A percentile compares a stretch with the other conserved stretches of the same genome.
Conservation (phyloP, 2,888 invertebrate species). For the Geophilus truncorum region DNA sequence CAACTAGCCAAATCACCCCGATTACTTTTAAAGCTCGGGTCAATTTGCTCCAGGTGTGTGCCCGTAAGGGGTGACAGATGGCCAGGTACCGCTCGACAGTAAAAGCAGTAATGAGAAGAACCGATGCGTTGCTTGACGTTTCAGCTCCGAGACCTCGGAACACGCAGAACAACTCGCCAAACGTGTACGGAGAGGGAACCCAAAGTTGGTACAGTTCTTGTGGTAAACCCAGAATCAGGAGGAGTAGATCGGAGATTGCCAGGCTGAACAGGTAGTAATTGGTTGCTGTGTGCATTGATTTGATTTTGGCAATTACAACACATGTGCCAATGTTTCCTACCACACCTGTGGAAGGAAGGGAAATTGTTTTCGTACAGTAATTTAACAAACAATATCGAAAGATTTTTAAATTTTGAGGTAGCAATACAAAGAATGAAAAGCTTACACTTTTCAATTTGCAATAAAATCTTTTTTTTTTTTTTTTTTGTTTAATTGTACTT, state of each 20-base stretch:
- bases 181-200: conserved; percentile 61
- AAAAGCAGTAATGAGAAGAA: conserved; percentile 73
- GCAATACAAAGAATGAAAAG: too few relatives aligned
- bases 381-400: too few relatives aligned
- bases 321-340: conserved; percentile 75
- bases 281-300: conserved; percentile 77
- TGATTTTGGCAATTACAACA: conserved; percentile 67
- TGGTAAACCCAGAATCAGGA: conserved; percentile 72
- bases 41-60: conserved; percentile 76
- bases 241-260: conserved; percentile 72
- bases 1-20: conserved; percentile 70
- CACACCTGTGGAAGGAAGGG: conserved; percentile 52
- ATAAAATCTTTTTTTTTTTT: too few relatives aligned
- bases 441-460: too few relatives aligned
- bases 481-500: not conserved
- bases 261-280: conserved; percentile 76
- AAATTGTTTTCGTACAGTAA: too few relatives aligned
- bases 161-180: conserved; percentile 72
- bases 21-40: conserved; percentile 76
- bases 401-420: too few relatives aligned
- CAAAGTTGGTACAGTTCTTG: conserved; percentile 70
- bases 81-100: conserved; percentile 81
- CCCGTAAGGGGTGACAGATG: conserved; percentile 77
- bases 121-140: conserved; percentile 67
- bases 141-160: conserved; percentile 73